Percentiles rank a stretch among this genome's conserved stretches.
These are phyloP conservation scores for Arion vulgaris DNA, from an alignment of 1,140 invertebrate genomes.

Conservation along the genomic window DNA sequence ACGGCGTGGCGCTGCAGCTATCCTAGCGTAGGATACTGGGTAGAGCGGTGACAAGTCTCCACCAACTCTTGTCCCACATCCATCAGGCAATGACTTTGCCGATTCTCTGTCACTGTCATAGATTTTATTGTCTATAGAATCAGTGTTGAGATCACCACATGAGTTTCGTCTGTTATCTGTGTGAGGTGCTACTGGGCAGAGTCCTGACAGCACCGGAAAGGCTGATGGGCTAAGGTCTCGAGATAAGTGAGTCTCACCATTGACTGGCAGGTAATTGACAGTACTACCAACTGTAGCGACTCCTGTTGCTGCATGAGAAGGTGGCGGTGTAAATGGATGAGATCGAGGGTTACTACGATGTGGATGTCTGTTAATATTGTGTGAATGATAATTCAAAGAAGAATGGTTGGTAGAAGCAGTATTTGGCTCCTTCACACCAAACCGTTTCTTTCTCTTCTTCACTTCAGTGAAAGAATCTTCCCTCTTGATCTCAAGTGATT, in stretches of 20 bases:
- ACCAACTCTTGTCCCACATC: constrained; percentile 38
- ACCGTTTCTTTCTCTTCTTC: constrained; percentile 19
- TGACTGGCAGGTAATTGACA: background rate
- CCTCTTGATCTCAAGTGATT: background rate
- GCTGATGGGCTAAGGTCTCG: constrained; percentile 64
- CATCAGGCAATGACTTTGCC: constrained; percentile 65
- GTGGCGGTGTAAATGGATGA: background rate
- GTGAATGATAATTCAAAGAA: background rate
- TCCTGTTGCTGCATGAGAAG: background rate
- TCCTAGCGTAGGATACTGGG: constrained; percentile 64
- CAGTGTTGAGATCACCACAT: constrained; percentile 58
- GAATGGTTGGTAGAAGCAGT: background rate
- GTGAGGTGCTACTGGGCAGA: constrained; percentile 13
- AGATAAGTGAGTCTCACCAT: background rate
- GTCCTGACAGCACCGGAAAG: constrained; percentile 58
- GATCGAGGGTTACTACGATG: background rate
- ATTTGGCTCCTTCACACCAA: background rate
- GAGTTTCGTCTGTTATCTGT: constrained; percentile 60
- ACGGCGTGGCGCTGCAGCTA: constrained; percentile 47
- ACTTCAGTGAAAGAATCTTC: constrained; percentile 34
- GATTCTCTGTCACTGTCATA: constrained; percentile 67
- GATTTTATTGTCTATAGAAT: constrained; percentile 45
- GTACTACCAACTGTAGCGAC: background rate
- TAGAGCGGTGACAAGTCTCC: constrained; percentile 47
- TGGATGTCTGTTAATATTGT: background rate